Conservation (phyloP, 2,888 invertebrate genomes). For the Orthosia incerta region DNA sequence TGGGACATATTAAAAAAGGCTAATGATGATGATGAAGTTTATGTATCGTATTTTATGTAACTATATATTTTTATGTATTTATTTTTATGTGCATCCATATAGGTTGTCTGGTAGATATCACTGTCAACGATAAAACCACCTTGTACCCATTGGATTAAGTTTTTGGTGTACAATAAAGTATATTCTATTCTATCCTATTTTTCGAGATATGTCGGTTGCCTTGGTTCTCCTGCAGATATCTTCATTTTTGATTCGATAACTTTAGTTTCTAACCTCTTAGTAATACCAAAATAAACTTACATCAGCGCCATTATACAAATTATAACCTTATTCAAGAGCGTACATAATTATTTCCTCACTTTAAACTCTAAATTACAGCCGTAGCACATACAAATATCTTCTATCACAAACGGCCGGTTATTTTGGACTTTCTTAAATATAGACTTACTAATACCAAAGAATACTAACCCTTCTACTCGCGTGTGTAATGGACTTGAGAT, state of each 20-base stretch:
- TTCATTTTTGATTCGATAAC: background rate
- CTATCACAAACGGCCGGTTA: constrained; percentile 2
- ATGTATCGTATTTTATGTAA: too few relatives aligned
- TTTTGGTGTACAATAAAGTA: too few relatives aligned
- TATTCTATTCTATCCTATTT: too few relatives aligned
- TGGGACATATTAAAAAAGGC: too few relatives aligned
- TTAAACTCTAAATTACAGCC: constrained; percentile 24
- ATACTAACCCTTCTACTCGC: background rate
- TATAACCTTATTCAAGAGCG: constrained; percentile 5
- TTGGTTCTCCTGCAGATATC: background rate
- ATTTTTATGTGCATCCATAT: too few relatives aligned
- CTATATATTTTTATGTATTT: too few relatives aligned
- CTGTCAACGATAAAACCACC: too few relatives aligned
- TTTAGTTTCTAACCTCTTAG: background rate
- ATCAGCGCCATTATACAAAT: constrained; percentile 26
- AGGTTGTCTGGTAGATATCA: too few relatives aligned
- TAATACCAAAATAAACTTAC: constrained; percentile 9
- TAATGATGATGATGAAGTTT: too few relatives aligned
- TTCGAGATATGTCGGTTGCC: background rate
- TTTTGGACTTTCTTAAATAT: constrained; percentile 18
- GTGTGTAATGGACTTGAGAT: too few relatives aligned
- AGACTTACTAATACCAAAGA: constrained; percentile 1
- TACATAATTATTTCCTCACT: constrained; percentile 24
- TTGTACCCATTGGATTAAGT: too few relatives aligned
- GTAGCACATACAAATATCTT: constrained; percentile 1